Base-by-base conservation (phyloP, 2,888 invertebrate species). In the Vanessa cardui region DNA sequence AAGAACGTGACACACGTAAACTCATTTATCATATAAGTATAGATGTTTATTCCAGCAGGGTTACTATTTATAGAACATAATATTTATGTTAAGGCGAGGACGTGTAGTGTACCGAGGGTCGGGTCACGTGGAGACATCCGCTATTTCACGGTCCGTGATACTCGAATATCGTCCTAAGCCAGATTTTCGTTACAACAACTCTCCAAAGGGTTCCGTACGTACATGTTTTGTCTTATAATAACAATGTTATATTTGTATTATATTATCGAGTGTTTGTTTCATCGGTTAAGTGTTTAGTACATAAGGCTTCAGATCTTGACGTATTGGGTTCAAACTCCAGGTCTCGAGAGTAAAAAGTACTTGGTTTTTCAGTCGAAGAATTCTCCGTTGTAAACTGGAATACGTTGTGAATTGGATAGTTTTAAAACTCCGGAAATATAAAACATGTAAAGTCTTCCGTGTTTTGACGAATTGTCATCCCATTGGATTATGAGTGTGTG, bases 121-220 rank as follows among this genome's bases (percentile, higher is more conserved):
- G 63, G 63, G 31, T 56, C 31, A 46, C 18, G 33, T 46, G 63
- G 52, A 63, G 33, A 63, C 56, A 56, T 63, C 63, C 56, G 46
- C 50, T 63, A 63, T 63, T 63, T 63, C 31, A 63, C 63, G 54
- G 31, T 46, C 18, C 63, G 56, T 56, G 52, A 54, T 31, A 31
- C n/a, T 31, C 52, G 52, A 26, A 16, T 26, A 54, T 54, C 52
- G 26, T n/a, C 52, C 8, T 54, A 21, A 31, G n/a, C 52, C 52
- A 54, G 52, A 54, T 54, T 26, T 15, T 31, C 52, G 52, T 54
- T 54, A 31, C 31, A 31, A 54, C 15, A 31, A 7, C 52, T 54
- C 31, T 54, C 9, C 15, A n/a, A n/a, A 54, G 31, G 52, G 31
- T 31, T 54, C 52, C 1, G 31, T n/a, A 26, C 52, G 31, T 26